Evolutionary conservation across 1,140 invertebrate genomes (phyloP), one percentile per base, ranked within the genome.

Genomic region (Hyposmocoma kahamanoa): DNA sequence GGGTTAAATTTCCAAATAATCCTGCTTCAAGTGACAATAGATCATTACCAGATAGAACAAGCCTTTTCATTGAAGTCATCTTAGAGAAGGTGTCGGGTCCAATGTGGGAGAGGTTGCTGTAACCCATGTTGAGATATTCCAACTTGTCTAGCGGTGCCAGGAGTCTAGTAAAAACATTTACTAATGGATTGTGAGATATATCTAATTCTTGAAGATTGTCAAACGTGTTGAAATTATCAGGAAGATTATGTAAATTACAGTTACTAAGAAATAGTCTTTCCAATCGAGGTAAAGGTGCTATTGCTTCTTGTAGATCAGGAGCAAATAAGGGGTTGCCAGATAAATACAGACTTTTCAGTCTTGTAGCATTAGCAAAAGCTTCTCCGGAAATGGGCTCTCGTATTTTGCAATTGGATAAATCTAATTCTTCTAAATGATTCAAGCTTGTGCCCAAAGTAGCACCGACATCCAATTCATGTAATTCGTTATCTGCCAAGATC

Each of bases 121-220:
- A 92, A 5, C 91, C 91, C 91, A 93, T 93, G 62, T 93, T 91
- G 8, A 93, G 74, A 64, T 90, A 91, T 74, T 92, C 89, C 9
- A 93, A 73, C 17, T 90, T 90, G 28, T 89, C 88, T 1, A 93
- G 67, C 0, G 91, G 91, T 0, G 90, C 89, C n/a, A 93, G 71
- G 11, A 92, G 67, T 61, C 85, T 88, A 10, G 90, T 90, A 62
- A 92, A 93, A 0, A 90, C 91, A 62, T 92, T 90, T 19, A 89
- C 89, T 0, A 93, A 63, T 1, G 91, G 91, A 81, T 92, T 92
- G 50, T 91, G 87, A 0, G 91, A 92, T 53, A 92, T 90, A 59
- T 92, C 91, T 18, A 92, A 83, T 62, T 92, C 90, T 61, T 90
- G 86, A 1, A 93, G 77, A 59, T 90, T 87, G 56, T 90, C 88